Percentiles rank a stretch among this genome's conserved stretches.
Conservation (phyloP, 2,113 vertebrate genomes). For the Nothoprocta perdicaria region DNA sequence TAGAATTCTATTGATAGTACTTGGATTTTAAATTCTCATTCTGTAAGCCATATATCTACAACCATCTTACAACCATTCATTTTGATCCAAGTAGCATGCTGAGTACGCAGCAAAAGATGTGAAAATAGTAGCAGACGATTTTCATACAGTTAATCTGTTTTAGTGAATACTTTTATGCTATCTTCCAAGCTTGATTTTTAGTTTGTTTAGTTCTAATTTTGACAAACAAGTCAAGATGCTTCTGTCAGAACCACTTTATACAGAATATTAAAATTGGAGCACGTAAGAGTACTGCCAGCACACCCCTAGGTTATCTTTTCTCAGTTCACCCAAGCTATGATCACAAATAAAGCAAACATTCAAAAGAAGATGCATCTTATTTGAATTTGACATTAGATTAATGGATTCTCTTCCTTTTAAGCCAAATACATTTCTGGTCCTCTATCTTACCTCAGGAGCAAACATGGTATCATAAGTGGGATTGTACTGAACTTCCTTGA, state of each 20-base stretch:
- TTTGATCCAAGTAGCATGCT: background rate
- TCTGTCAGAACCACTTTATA: background rate
- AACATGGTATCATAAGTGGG: slow-evolving; percentile 96
- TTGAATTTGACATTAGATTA: background rate
- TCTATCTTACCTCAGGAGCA: slow-evolving; percentile 91
- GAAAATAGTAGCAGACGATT: background rate
- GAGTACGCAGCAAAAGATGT: background rate
- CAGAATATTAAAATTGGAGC: background rate
- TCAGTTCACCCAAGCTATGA: background rate
- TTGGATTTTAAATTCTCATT: background rate
- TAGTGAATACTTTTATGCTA: background rate
- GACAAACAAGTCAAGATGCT: background rate
- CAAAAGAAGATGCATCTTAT: background rate
- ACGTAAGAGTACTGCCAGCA: background rate
- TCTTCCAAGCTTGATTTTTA: background rate
- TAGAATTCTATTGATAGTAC: background rate
- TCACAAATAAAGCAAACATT: background rate
- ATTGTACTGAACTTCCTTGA: slow-evolving; percentile 93
- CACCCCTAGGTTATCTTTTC: background rate
- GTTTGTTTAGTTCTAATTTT: background rate
- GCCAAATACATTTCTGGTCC: background rate
- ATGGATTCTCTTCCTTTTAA: background rate
- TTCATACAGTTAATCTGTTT: background rate
- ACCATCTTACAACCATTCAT: background rate
- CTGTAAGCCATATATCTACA: background rate